Evolutionary conservation across 2,113 vertebrate species (phyloP), one percentile per base, ranked within the genome.

Genomic region (Microcebus griseorufus): DNA sequence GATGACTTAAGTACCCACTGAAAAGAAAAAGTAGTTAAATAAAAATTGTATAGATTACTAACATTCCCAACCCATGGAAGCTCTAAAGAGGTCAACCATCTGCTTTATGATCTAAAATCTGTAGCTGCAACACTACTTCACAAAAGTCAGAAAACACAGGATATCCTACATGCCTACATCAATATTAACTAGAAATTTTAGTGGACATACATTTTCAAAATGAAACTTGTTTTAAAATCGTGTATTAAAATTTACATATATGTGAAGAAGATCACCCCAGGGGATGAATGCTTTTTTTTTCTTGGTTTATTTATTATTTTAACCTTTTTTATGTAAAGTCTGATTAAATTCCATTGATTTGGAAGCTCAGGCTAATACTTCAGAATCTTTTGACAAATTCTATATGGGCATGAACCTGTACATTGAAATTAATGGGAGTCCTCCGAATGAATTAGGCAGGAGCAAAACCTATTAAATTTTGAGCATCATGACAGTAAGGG

Each of bases 391-490:
- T 85, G 55, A 78, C 20, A 62, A 79, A 96, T 84, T 95, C n/a
- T 69, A 20, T 48, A 51, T 22, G 29, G 70, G 5, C n/a, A 34
- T 86, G 75, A 93, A 79, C 22, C 18, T 87, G 64, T 55, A 42
- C 39, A 48, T 5, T 90, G 72, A 88, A 86, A 96, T 93, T 81
- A 93, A 92, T 55, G 85, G 18, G 11, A 83, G 37, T 75, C 94
- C 51, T 94, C 82, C 72, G 67, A 84, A 9, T 51, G 45, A 51
- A 92, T 93, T 48, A 89, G 58, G n/a, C 45, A 91, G 34, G 85
- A 95, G 16, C 65, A 95, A 90, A 79, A 72, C 29, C 72, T 95
- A 86, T 91, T 93, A 76, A 95, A 87, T 93, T 69, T 14, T 92
- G 34, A 76, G 69, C 64, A 53, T 83, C 65, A 0, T 82, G 79